Evolutionary conservation across 2,113 vertebrate species (phyloP), one percentile per base, ranked within the genome.

Genomic region (Malurus melanocephalus): DNA sequence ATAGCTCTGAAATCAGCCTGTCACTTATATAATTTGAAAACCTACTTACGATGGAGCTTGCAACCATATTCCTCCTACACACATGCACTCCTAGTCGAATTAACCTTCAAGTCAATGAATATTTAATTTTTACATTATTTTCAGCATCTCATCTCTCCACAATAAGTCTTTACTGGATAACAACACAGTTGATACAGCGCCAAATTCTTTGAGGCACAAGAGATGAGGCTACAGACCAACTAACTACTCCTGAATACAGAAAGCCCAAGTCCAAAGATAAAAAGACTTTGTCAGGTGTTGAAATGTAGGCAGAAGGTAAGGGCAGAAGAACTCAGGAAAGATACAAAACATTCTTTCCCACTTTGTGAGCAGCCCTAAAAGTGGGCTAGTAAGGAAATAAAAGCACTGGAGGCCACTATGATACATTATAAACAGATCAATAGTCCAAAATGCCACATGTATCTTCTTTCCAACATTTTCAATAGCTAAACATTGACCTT

Each of bases 71-170:
- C 60, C 89, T 68, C 85, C 93, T 78, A 91, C 93, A 88, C 80
- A 87, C 48, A 45, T 38, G 67, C 68, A 75, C 66, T 94, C 21
- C 71, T 62, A 75, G 74, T 89, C 21, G 4, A 91, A 94, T 86
- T 93, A 92, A 93, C 80, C 86, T 94, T 91, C 74, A 92, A 94
- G 92, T 68, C 85, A 92, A 80, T 81, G 90, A 92, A 88, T 92
- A 91, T 88, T 93, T 92, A 93, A 79, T 87, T 88, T 93, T 74
- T 60, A 89, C 27, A 61, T 85, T 92, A 82, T 93, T 94, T 95
- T 92, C 51, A 66, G 88, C 74, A 90, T 68, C 51, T 84, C 13
- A 26, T 77, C 68, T 89, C 72, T 67, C 42, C 55, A 76, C 66
- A 88, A 57, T 53, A 74, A 72, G 18, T 46, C 30, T 66, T 66